These are phyloP conservation scores for Pavo muticus DNA, from an alignment of 2,113 vertebrate genomes.

Conservation along the genomic window DNA sequence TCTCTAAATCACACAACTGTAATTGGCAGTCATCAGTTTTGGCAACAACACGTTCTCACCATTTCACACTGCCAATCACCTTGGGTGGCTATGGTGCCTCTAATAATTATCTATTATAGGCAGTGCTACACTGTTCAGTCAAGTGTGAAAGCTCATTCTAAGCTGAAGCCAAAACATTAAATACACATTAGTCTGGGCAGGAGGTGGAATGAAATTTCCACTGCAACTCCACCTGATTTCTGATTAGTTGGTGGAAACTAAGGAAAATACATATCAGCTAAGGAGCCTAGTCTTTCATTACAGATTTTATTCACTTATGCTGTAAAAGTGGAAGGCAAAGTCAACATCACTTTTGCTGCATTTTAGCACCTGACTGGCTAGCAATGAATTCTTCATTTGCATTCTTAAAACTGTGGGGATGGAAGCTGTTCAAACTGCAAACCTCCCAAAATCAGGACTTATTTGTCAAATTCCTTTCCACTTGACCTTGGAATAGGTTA, in stretches of 20 bases:
- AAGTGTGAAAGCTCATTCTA: constrained; percentile 66
- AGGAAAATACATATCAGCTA: neutral
- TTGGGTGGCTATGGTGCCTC: constrained; percentile 62
- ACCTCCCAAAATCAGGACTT: constrained; percentile 8
- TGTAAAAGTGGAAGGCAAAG: neutral
- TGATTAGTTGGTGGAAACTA: constrained; percentile 53
- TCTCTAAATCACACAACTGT: constrained; percentile 52
- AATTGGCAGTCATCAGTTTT: constrained; percentile 61
- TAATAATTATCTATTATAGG: constrained; percentile 69
- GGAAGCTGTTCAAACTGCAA: neutral
- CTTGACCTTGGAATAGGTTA: constrained; percentile 60
- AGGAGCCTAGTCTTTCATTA: neutral
- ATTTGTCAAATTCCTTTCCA: constrained; percentile 47
- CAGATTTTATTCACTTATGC: neutral
- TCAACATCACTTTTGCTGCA: neutral
- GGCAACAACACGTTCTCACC: constrained; percentile 50
- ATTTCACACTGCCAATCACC: constrained; percentile 63
- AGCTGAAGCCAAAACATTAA: constrained; percentile 69
- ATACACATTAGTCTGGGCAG: constrained; percentile 66
- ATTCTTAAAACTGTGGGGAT: neutral
- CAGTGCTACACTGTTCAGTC: constrained; percentile 41
- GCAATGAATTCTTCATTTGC: neutral
- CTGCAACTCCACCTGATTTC: constrained; percentile 53
- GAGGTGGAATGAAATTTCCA: constrained; percentile 62
- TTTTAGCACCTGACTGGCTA: neutral